phyloP scores from a whole-genome alignment of 1,140 invertebrate genomes.

The Berghia stephanieae region DNA sequence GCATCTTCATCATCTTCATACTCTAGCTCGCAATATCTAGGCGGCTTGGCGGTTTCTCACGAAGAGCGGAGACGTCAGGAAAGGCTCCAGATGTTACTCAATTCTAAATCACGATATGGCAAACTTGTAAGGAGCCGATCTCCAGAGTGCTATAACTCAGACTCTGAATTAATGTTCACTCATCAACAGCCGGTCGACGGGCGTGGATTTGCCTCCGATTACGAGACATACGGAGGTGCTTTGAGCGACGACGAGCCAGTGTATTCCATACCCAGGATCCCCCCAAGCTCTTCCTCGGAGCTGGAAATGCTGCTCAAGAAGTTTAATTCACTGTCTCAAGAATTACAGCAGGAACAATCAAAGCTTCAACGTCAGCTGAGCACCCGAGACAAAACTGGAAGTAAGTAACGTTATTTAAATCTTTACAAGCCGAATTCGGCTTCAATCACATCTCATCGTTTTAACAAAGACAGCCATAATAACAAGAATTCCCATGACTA shows the following conservation, averaged over 20 bases:
- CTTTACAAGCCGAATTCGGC: too few species aligned
- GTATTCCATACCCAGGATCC: conserved; percentile 57
- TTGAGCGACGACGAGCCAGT: conserved; percentile 59
- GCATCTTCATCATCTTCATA: neutral
- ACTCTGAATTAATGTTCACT: conserved; percentile 78
- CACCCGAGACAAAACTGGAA: conserved; percentile 46
- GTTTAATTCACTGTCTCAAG: conserved; percentile 70
- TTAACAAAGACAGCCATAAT: neutral
- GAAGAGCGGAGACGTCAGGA: conserved; percentile 51
- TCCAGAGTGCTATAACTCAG: conserved; percentile 73
- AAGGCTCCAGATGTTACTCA: conserved; percentile 55
- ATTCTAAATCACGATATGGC: conserved; percentile 58
- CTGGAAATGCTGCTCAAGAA: conserved; percentile 76
- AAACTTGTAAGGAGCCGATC: conserved; percentile 53
- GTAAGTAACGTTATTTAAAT: conserved; percentile 39
- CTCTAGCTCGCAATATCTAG: conserved; percentile 21
- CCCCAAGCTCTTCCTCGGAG: conserved; percentile 56
- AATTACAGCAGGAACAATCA: conserved; percentile 64
- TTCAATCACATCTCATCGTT: too few species aligned
- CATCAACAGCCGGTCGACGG: conserved; percentile 70
- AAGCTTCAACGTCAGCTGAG: conserved; percentile 65
- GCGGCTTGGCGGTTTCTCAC: conserved; percentile 35
- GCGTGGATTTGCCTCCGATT: conserved; percentile 58
- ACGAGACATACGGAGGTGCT: conserved; percentile 59
- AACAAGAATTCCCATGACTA: neutral